phyloP scores from a whole-genome alignment of 2,113 vertebrate genomes.

The Symphodus melops region DNA sequence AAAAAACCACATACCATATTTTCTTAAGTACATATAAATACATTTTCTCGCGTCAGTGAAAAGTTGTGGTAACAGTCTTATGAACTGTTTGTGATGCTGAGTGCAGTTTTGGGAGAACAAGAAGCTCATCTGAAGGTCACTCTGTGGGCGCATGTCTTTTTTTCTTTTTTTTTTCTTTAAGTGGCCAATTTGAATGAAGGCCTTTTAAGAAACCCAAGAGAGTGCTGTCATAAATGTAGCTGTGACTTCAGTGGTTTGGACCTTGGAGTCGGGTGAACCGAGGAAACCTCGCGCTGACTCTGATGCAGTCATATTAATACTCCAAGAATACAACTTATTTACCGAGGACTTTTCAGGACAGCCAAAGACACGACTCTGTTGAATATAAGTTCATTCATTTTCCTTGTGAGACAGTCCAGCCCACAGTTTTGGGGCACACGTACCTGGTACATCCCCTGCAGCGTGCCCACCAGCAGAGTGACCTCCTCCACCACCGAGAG shows the following conservation, averaged over 20 bases:
- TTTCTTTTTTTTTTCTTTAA: no score
- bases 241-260: not conserved
- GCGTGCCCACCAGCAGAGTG: constrained; percentile 90
- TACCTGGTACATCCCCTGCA: constrained; percentile 96
- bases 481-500: constrained; percentile 94
- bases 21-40: constrained; percentile 9
- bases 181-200: constrained; percentile 1
- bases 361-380: not conserved
- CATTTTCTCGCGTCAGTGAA: not conserved
- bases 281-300: constrained; percentile 3
- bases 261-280: not conserved
- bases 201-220: constrained; percentile 17
- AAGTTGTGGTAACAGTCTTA: constrained; percentile 19
- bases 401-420: not conserved
- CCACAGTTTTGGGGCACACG: not conserved
- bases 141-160: not conserved
- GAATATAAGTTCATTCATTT: not conserved
- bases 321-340: not conserved
- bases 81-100: constrained; percentile 38
- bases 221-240: not conserved
- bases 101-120: constrained; percentile 10
- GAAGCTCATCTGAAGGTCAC: constrained; percentile 29
- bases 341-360: not conserved
- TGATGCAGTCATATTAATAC: not conserved
- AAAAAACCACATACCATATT: constrained; percentile 5